phyloP scores from a whole-genome alignment of 2,888 invertebrate genomes.

The Polydrusus cervinus region DNA sequence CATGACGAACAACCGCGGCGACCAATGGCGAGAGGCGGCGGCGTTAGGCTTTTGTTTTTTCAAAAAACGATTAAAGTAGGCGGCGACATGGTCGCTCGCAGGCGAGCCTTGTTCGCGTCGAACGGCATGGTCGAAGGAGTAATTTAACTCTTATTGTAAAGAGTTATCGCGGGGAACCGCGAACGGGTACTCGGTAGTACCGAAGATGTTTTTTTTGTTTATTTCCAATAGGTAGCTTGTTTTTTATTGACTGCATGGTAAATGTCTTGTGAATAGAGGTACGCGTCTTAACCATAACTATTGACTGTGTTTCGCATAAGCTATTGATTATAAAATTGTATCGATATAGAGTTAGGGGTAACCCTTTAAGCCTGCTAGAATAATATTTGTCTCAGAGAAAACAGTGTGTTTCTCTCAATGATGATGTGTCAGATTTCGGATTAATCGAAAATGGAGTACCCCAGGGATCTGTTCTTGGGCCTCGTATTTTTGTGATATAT shows the following conservation, averaged over 20 bases:
- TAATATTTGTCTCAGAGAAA: too few relatives aligned
- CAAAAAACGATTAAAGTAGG: slow-evolving; percentile 65
- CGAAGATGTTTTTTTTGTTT: neutral
- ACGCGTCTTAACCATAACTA: too few relatives aligned
- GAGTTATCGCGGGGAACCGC: slow-evolving; percentile 39
- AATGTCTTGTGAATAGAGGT: neutral
- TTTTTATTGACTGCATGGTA: neutral
- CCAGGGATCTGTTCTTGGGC: too few relatives aligned
- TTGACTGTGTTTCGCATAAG: too few relatives aligned
- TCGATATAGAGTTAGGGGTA: too few relatives aligned
- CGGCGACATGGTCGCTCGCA: slow-evolving; percentile 62
- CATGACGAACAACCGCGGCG: slow-evolving; percentile 62
- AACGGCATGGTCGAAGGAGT: slow-evolving; percentile 45
- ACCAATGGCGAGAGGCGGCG: slow-evolving; percentile 62
- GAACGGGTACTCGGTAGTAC: slow-evolving; percentile 4
- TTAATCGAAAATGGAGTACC: too few relatives aligned
- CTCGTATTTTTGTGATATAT: too few relatives aligned
- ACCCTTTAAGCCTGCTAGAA: too few relatives aligned
- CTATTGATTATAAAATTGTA: too few relatives aligned
- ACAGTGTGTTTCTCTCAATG: too few relatives aligned
- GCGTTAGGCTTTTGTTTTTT: slow-evolving; percentile 63
- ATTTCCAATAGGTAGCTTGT: neutral
- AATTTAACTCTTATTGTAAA: slow-evolving; percentile 44
- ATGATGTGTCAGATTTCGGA: too few relatives aligned
- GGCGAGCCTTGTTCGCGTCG: slow-evolving; percentile 49